Evolutionary conservation across 1,140 invertebrate genomes (phyloP).

Genomic region (Zaprionus kolodkinae): DNA sequence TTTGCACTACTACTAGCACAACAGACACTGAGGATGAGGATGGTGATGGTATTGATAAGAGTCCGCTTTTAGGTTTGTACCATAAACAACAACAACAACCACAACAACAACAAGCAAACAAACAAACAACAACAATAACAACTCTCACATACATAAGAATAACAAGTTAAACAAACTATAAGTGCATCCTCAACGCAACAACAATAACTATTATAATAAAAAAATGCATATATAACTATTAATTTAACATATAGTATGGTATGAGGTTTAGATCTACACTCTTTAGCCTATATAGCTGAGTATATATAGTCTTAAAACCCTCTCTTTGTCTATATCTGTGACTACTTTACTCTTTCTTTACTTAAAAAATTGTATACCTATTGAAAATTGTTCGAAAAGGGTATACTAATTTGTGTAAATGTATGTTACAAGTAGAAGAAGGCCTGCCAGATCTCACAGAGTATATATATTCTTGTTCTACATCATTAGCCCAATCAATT

Average conservation of each 20-base stretch:
- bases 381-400: no score
- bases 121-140: constrained; percentile 18
- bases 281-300: neutral
- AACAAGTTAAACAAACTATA: neutral
- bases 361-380: no score
- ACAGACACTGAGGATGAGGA: constrained; percentile 74
- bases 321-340: neutral
- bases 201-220: constrained; percentile 1
- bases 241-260: constrained; percentile 2
- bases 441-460: no score
- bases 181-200: neutral
- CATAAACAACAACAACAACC: constrained; percentile 58
- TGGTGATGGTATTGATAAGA: constrained; percentile 82
- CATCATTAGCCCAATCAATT: no score
- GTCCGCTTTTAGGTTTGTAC: constrained; percentile 84
- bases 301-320: no score
- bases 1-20: constrained; percentile 46
- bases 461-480: no score
- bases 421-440: no score
- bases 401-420: no score
- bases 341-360: neutral
- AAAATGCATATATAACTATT: neutral
- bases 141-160: constrained; percentile 6
- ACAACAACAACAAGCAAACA: constrained; percentile 36
- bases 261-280: neutral